Evolutionary conservation across 2,113 vertebrate species (phyloP), one percentile per base, ranked within the genome.

Genomic region (Falcunculus frontatus): DNA sequence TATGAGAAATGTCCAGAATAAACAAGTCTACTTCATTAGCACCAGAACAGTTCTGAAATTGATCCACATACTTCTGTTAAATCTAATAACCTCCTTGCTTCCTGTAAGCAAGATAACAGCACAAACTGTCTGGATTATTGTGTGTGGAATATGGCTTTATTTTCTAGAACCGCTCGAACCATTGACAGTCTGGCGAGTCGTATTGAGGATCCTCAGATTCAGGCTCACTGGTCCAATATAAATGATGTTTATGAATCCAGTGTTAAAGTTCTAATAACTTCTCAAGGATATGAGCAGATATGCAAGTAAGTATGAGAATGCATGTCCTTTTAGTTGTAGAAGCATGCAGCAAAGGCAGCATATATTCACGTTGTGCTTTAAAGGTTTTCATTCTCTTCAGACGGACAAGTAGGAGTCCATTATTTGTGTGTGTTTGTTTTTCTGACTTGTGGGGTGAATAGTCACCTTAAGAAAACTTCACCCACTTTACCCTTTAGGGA

Each of bases 171-270:
- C 16, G 99, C 99, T 21, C 98, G 98, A 39, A 99, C 99, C 79
- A 99, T 99, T 47, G 99, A 99, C 97, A 99, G 98, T 83, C 97
- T 99, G 95, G 99, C 99, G 7, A 99, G 98, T 92, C 98, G 99
- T 22, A 99, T 99, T 29, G 99, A 99, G 81, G 99, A 99, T 94
- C 99, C 99, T 26, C 99, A 99, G 98, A 99, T 99, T 89, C 99
- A 99, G 95, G 99, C 99, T 42, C 99, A 99, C 78, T 99, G 99
- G 99, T 99, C 99, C 72, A 99, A 99, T 93, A 99, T 99, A 84
- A 99, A 99, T 44, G 99, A 99, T 19, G 99, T 99, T 79, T 99
- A 99, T 27, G 99, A 99, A 95, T 99, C 99, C 67, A 99, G 99
- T 32, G 99, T 99, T 76, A 99, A 99, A 96, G 99, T 99, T 75